These are phyloP conservation scores for Ascaphus truei DNA, from an alignment of 2,113 vertebrate genomes.

Conservation along the genomic window DNA sequence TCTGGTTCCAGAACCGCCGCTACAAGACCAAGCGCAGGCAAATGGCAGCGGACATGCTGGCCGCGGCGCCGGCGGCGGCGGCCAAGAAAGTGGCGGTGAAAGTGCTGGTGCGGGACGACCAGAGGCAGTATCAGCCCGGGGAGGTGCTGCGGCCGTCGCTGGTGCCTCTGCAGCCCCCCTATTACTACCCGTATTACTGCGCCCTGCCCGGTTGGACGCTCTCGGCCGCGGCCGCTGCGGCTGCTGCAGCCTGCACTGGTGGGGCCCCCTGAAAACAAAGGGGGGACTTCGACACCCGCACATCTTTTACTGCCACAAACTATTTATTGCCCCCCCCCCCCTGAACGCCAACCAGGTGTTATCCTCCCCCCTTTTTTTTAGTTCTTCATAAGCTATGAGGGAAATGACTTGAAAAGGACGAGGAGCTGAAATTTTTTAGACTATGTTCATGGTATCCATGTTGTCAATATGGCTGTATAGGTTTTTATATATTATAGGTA, in stretches of 20 bases:
- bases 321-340: neutral
- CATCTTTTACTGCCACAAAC: neutral
- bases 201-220: slow-evolving; percentile 88
- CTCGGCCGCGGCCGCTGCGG: slow-evolving; percentile 68
- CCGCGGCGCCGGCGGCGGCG: slow-evolving; percentile 85
- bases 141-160: slow-evolving; percentile 87
- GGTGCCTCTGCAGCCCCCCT: slow-evolving; percentile 82
- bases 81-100: slow-evolving; percentile 97
- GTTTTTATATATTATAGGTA: slow-evolving; percentile 40
- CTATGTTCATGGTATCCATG: slow-evolving; percentile 70
- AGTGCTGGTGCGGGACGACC: slow-evolving; percentile 94
- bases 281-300: neutral
- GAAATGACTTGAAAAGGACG: neutral
- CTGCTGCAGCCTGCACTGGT: slow-evolving; percentile 23
- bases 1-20: slow-evolving; percentile 99
- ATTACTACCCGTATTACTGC: slow-evolving; percentile 97
- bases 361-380: neutral
- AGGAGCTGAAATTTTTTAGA: neutral
- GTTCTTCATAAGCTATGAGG: neutral
- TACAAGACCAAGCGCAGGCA: slow-evolving; percentile 97
- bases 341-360: neutral
- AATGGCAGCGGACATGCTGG: slow-evolving; percentile 91
- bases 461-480: slow-evolving; percentile 60
- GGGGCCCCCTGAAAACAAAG: slow-evolving; percentile 3
- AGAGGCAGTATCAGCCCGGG: slow-evolving; percentile 92